These are phyloP conservation scores for Solea solea DNA, from an alignment of 2,113 vertebrate genomes.

Conservation along the genomic window DNA sequence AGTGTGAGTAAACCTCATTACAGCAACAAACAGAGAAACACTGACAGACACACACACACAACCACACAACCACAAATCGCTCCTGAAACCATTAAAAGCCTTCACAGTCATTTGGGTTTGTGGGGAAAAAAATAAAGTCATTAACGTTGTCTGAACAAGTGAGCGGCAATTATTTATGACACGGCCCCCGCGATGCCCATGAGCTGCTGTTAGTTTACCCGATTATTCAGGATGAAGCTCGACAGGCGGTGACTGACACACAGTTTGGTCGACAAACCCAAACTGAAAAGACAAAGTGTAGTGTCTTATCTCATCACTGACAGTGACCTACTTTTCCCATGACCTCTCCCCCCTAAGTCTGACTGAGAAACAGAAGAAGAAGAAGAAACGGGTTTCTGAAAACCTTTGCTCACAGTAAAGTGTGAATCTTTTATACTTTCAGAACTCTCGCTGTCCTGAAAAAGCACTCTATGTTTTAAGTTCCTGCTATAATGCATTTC, in stretches of 20 bases:
- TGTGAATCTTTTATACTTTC: constrained; percentile 10
- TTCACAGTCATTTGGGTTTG: constrained; percentile 44
- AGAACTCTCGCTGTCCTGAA: not conserved
- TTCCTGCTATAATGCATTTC: not conserved
- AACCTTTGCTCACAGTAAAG: not conserved
- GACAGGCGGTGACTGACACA: constrained; percentile 32
- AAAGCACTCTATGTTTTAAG: not conserved
- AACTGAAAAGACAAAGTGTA: not conserved
- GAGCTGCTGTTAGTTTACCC: constrained; percentile 27
- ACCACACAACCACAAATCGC: constrained; percentile 59
- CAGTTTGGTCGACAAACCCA: constrained; percentile 39
- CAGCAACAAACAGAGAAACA: constrained; percentile 44
- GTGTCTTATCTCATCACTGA: constrained; percentile 16
- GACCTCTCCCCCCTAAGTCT: constrained; percentile 13
- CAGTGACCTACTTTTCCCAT: constrained; percentile 34
- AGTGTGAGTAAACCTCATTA: constrained; percentile 52
- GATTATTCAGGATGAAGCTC: constrained; percentile 34
- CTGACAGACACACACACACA: constrained; percentile 24
- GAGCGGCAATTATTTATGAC: constrained; percentile 61
- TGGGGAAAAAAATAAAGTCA: constrained; percentile 57
- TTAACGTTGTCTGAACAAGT: constrained; percentile 53
- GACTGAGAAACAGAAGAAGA: not conserved
- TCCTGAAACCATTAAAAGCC: constrained; percentile 49
- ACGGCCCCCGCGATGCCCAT: constrained; percentile 14
- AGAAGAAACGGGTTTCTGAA: constrained; percentile 6